Conservation (phyloP, 2,113 vertebrate species). For the Colossoma macropomum region DNA sequence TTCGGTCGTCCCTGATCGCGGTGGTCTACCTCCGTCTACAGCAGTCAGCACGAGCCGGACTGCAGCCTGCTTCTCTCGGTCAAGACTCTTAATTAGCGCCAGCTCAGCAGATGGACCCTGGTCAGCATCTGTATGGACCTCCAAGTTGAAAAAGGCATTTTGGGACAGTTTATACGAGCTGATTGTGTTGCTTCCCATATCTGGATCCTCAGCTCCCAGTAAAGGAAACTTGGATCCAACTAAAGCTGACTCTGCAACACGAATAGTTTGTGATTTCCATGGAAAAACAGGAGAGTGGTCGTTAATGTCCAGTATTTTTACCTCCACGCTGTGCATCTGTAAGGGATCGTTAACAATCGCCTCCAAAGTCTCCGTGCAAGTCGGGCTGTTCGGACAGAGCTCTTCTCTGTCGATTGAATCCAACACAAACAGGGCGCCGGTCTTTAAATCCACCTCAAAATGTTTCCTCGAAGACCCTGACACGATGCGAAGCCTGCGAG, state of each 20-base stretch:
- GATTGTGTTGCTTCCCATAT: constrained; percentile 69
- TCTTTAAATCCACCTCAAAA: constrained; percentile 75
- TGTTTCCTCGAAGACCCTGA: constrained; percentile 68
- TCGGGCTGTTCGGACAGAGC: constrained; percentile 67
- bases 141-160: constrained; percentile 67
- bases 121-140: constrained; percentile 67
- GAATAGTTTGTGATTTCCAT: constrained; percentile 39
- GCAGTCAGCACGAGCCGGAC: constrained; percentile 69
- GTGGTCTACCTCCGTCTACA: constrained; percentile 70
- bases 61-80: constrained; percentile 67
- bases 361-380: constrained; percentile 72
- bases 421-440: constrained; percentile 70
- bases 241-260: constrained; percentile 59
- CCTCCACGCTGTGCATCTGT: constrained; percentile 69
- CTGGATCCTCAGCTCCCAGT: constrained; percentile 66
- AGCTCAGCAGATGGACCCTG: constrained; percentile 73
- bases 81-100: constrained; percentile 69
- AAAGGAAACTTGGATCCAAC: constrained; percentile 64
- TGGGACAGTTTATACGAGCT: constrained; percentile 64
- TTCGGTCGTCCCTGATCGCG: constrained; percentile 64
- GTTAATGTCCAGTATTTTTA: constrained; percentile 73
- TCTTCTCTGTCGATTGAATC: constrained; percentile 74
- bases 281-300: constrained; percentile 70
- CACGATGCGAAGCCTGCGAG: constrained; percentile 72
- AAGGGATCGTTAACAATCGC: constrained; percentile 76